These are phyloP conservation scores for Poicephalus gulielmi DNA, from an alignment of 2,113 vertebrate genomes.

Conservation along the genomic window DNA sequence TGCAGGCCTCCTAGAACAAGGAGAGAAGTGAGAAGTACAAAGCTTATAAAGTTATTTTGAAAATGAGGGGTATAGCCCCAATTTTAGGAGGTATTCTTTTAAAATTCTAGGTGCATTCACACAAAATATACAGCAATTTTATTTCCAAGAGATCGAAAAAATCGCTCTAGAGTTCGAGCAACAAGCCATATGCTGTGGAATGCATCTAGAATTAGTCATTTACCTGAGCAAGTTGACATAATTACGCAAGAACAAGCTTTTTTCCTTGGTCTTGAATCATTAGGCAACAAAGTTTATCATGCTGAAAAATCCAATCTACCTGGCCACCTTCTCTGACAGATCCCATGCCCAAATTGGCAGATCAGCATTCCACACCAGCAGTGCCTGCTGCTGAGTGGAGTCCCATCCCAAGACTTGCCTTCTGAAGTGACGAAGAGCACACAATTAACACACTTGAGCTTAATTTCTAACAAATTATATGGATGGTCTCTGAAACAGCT, in stretches of 20 bases:
- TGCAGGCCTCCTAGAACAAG: not conserved
- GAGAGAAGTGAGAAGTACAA: not conserved
- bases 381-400: not conserved
- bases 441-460: not conserved
- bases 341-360: not conserved
- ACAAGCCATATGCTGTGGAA: not conserved
- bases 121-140: not conserved
- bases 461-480: fast-evolving
- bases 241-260: not conserved
- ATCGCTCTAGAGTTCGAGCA: not conserved
- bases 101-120: not conserved
- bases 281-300: not conserved
- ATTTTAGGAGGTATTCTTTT: not conserved
- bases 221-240: not conserved
- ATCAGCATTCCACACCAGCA: not conserved
- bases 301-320: not conserved
- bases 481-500: not conserved
- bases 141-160: not conserved
- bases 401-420: not conserved
- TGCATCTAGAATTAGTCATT: not conserved
- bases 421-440: not conserved
- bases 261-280: too few species aligned
- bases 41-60: not conserved
- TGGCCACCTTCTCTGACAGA: not conserved
- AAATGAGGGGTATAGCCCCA: not conserved